phyloP scores from a whole-genome alignment of 2,797 vertebrate species.

The Sebastes matsubarae region DNA sequence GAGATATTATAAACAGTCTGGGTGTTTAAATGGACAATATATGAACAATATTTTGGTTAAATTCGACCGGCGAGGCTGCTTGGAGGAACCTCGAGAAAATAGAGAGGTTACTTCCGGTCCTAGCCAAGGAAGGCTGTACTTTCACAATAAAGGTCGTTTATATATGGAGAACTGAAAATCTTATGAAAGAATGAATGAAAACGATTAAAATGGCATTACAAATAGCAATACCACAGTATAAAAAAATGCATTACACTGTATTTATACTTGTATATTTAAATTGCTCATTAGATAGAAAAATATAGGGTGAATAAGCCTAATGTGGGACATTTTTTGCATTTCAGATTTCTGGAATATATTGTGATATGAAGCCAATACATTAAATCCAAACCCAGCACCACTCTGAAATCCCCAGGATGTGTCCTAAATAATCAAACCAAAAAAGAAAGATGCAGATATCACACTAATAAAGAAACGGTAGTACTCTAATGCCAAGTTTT shows the following conservation, averaged over 20 bases:
- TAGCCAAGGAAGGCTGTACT: rapidly evolving
- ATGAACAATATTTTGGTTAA: rapidly evolving
- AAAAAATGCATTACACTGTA: too few relatives aligned
- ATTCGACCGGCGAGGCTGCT: rapidly evolving
- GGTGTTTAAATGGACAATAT: background rate
- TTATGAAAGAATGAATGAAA: background rate
- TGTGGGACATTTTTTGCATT: too few relatives aligned
- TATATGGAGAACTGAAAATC: background rate
- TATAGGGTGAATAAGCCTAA: too few relatives aligned
- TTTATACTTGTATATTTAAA: background rate
- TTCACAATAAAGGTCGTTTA: conserved; percentile 49
- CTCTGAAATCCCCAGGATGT: too few relatives aligned
- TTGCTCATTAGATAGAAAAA: background rate
- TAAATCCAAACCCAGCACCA: too few relatives aligned
- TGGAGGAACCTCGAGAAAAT: background rate
- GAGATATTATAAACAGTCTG: background rate
- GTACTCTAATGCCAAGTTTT: too few relatives aligned
- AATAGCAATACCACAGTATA: background rate
- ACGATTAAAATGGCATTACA: background rate
- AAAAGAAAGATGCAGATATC: too few relatives aligned
- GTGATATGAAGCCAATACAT: too few relatives aligned
- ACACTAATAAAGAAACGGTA: too few relatives aligned
- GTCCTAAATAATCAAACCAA: too few relatives aligned
- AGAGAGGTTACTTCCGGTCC: conserved; percentile 24
- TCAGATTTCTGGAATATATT: too few relatives aligned